Evolutionary conservation across 2,113 vertebrate genomes (phyloP), one percentile per base, ranked within the genome.

Genomic region (Prionailurus viverrinus): DNA sequence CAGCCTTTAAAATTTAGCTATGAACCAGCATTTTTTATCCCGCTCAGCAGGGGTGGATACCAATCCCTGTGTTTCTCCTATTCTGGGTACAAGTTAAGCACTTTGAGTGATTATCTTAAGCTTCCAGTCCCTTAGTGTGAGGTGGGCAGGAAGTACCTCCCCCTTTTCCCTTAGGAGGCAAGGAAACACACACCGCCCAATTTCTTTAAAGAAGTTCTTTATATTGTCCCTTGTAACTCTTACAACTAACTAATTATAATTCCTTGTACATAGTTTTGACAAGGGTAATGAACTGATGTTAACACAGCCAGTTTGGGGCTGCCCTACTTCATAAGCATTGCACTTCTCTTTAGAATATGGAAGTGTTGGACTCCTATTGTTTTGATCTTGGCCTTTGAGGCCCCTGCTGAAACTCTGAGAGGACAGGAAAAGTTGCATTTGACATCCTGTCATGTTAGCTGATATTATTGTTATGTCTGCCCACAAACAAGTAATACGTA

Each of bases 401-500:
- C 61, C 41, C 53, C 95, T 91, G 66, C 85, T 89, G 87, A 95
- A 91, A 82, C 58, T 71, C 80, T n/a, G 21, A 97, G 84, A 98
- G 84, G 89, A 96, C 95, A 92, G 96, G 96, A 96, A 97, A 71
- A 73, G 69, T 94, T 97, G 58, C 29, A 51, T 85, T 90, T 83
- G 84, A 91, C 94, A 97, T 98, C 97, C 97, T 97, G 95, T 97
- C 95, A 23, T 87, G 58, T 69, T 92, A 95, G 86, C 83, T 86
- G 51, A 27, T 97, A 81, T 93, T 96, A 97, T 97, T 98, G 96
- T 98, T 98, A 78, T 97, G 98, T 98, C 96, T 97, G 66, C 48
- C 15, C 33, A 55, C 80, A 81, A 55, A 81, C 55, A 69, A 95
- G 63, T 90, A 68, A 25, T 48, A 53, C 14, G 4, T 23, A 78